Base-by-base conservation (phyloP, 2,113 vertebrate genomes). In the Festucalex cinctus region DNA sequence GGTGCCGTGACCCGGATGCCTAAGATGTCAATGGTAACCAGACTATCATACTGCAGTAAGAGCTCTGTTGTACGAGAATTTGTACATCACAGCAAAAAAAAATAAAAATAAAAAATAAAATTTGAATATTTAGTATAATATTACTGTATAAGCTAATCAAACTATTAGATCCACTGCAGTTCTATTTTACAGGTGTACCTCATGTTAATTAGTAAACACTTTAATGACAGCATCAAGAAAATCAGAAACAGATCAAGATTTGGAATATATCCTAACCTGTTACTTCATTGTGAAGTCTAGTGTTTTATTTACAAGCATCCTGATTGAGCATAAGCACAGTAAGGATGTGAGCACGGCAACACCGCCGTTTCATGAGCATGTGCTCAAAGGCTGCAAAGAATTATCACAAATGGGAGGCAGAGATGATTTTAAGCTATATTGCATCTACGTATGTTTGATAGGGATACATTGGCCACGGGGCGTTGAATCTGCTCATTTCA, bases 231-330 rank as follows among this genome's bases (percentile, higher is more conserved):
- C 69, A 60, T 54, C 9, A 9, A 72, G 61, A 79, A 69, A 61
- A 78, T 63, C 13, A 36, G 74, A 88, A 82, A 83, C 78, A 83
- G 80, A 43, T 66, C 71, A 69, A 64, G 53, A 63, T 68, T 76
- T 83, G 77, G 72, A 82, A 48, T 51, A 65, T 32, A 59, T 78
- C 69, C 71, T 72, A 62, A 71, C 44, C 64, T 65, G 63, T 63
- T 75, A 69, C 67, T 63, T 77, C 70, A 63, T 65, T 69, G 76
- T 28, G 60, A 71, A 74, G 78, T 60, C 56, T n/a, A 65, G 37
- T 60, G 54, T 68, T 79, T 81, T 70, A 79, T 82, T 68, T 76
- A 79, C 76, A 70, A 41, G 48, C 44, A 59, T 80, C 58, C 35
- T 65, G 63, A 78, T 46, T 70, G 75, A 76, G 46, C 56, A 54